phyloP scores from a whole-genome alignment of 2,888 invertebrate genomes.

The Erebia palarica region DNA sequence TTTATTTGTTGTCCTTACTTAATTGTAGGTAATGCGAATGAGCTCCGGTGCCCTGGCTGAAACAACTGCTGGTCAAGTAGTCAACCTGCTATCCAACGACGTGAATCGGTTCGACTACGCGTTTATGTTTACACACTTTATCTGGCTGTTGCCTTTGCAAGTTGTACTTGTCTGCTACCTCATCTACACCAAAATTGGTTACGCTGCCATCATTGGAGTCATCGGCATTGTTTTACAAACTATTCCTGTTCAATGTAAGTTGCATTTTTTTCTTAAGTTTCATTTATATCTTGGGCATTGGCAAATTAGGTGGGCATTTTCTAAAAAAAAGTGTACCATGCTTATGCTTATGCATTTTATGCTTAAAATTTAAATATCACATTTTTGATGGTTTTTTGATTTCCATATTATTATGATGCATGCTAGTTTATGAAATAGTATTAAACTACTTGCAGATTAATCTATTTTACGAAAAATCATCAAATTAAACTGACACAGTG shows the following conservation, averaged over 20 bases:
- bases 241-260: conserved; percentile 91
- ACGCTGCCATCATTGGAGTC: conserved; percentile 90
- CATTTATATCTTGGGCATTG: background rate
- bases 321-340: too few species aligned
- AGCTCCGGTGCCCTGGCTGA: conserved; percentile 92
- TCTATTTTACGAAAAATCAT: too few species aligned
- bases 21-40: conserved; percentile 81
- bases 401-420: too few species aligned
- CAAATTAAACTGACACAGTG: too few species aligned
- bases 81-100: conserved; percentile 96
- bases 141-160: conserved; percentile 93
- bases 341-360: too few species aligned
- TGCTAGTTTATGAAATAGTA: too few species aligned
- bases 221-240: conserved; percentile 88
- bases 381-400: too few species aligned
- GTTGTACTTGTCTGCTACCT: conserved; percentile 87
- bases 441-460: too few species aligned
- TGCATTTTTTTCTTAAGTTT: conserved; percentile 11
- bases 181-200: conserved; percentile 88
- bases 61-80: conserved; percentile 94
- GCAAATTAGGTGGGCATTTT: too few species aligned
- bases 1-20: background rate
- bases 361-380: too few species aligned
- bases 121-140: conserved; percentile 91
- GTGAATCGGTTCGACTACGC: conserved; percentile 95